Conservation (phyloP, 2,888 invertebrate genomes). For the Habroteleia sp. region DNA sequence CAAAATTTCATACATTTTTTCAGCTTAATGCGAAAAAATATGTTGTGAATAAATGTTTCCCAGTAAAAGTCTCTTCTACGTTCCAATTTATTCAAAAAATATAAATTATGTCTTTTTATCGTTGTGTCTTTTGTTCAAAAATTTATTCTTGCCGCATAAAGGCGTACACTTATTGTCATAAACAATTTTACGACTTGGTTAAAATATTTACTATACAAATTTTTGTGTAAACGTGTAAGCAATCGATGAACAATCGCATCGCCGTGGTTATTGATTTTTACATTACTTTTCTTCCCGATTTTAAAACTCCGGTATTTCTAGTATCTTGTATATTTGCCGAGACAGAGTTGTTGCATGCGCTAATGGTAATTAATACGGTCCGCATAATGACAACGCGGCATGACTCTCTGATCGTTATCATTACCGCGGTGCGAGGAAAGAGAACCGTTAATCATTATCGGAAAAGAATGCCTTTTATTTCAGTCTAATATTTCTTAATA, state of each 20-base stretch:
- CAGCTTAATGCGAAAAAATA: slow-evolving; percentile 10
- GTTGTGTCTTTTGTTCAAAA: not conserved
- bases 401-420: slow-evolving; percentile 69
- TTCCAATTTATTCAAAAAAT: slow-evolving; percentile 4
- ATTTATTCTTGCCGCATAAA: too few species aligned
- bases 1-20: slow-evolving; percentile 35
- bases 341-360: slow-evolving; percentile 6
- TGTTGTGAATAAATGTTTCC: not conserved
- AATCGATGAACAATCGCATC: slow-evolving; percentile 11
- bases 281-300: slow-evolving; percentile 7
- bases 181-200: not conserved
- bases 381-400: slow-evolving; percentile 64
- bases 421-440: slow-evolving; percentile 54
- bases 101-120: slow-evolving; percentile 24
- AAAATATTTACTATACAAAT: slow-evolving; percentile 1
- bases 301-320: too few species aligned
- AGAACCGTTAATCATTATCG: slow-evolving; percentile 69
- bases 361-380: slow-evolving; percentile 72
- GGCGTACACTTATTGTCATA: slow-evolving; percentile 11
- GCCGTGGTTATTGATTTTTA: slow-evolving; percentile 9
- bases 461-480: slow-evolving; percentile 35
- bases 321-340: slow-evolving; percentile 13
- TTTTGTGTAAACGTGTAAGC: too few species aligned
- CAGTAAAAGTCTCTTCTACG: slow-evolving; percentile 11
- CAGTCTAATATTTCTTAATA: slow-evolving; percentile 15